Base-by-base conservation (phyloP, 2,888 invertebrate genomes). In the Eremobia ochroleuca region DNA sequence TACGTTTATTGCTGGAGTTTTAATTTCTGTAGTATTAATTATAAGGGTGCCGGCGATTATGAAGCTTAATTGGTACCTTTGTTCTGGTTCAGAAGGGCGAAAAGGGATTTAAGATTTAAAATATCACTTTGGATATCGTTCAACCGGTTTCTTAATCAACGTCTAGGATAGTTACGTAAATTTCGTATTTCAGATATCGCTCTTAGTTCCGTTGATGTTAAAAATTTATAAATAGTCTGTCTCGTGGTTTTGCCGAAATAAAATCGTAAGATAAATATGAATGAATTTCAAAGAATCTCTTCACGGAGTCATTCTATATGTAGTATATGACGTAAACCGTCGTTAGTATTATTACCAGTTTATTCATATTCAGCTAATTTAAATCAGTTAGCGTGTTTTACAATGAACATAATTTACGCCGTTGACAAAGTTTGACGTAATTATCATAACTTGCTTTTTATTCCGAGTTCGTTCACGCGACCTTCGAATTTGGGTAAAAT, bases 1-100 rank as follows among this genome's bases (percentile, higher is more conserved):
- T 91, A 89, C 92, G 91, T 91, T 94, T 92, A 94, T 94, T 93
- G 92, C 92, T 89, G 77, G 92, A 93, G 92, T 93, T 95, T 95
- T 94, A 94, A 95, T 95, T 95, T 94, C 93, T 94, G 93, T 94
- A 93, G 93, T 94, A 94, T 95, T 95, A 94, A 94, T 95, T 94
- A 93, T 94, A 93, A 94, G 93, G 93, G 93, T 93, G 93, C 93
- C 90, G 90, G 91, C 91, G 93, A 94, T 95, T 94, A 94, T 94
- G 91, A 92, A 91, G 92, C 93, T 93, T 95, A 95, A 95, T 95
- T 94, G 94, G 92, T 92, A 92, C 93, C 93, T 94, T 95, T 94
- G 93, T 95, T 93, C 92, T 84, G 89, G 87, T 90, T 88, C 90
- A 90, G 89, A 89, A 90, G 90, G 89, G 90, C 88, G 91, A 91